Base-by-base conservation (phyloP, 2,113 vertebrate species). In the Parotia lawesii region DNA sequence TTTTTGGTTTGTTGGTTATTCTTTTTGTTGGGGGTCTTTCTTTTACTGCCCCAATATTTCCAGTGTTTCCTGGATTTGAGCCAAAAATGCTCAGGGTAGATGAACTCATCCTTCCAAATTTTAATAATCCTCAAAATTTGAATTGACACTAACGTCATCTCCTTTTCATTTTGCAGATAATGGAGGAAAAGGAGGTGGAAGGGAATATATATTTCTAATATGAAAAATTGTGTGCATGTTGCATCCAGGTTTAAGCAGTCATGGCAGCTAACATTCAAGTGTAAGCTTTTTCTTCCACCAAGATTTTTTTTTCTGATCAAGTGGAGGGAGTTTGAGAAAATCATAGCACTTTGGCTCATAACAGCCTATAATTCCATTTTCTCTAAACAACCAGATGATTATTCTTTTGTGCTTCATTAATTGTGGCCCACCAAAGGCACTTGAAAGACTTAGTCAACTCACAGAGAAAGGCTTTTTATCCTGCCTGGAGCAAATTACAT, bases 321-420 rank as follows among this genome's bases (percentile, higher is more conserved):
- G 58, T 54, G 54, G 61, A 89, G 24, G 27, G 17, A 87, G 57
- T 53, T 2, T 45, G 62, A 62, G 28, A 38, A 91, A 93, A 76
- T 33, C 58, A 76, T 33, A 82, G 48, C 25, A 69, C n/a, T 94
- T 81, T 45, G 50, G n/a, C 25, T 82, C 4, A 2, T 44, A 91
- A 75, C 35, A 78, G 25, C 50, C 71, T 93, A 21, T 84, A 90
- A 90, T 89, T 92, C 92, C 29, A 72, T 76, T 90, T 88, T 90
- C 60, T 80, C 76, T 80, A 33, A 76, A 83, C 45, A 77, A 64
- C 15, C 27, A 88, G 69, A 66, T 73, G 23, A 95, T 75, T 82
- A 57, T 50, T 79, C 71, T 82, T 93, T 72, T 76, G 62, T 90
- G 38, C 35, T 85, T 73, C 71, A 45, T 83, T 94, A 95, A 89